A percentile compares a stretch with the other conserved stretches of the same genome.
Conservation (phyloP, 2,113 vertebrate genomes). For the Acrocephalus kingi region DNA sequence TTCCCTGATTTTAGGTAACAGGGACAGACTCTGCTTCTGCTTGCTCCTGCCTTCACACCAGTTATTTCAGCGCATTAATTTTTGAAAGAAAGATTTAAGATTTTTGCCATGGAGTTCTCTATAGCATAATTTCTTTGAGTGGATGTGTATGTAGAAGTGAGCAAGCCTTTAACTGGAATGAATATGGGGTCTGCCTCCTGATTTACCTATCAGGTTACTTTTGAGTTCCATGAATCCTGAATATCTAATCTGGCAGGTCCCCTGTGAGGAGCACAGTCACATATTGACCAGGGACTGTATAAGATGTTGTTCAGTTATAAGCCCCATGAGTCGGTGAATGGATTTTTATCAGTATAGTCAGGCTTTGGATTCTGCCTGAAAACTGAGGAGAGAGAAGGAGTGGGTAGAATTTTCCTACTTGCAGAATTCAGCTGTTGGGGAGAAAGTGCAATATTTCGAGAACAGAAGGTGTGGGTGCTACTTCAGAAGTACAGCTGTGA, state of each 20-base stretch:
- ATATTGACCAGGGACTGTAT: neutral
- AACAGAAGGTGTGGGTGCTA: conserved; percentile 11
- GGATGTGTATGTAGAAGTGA: neutral
- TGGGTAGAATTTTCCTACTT: neutral
- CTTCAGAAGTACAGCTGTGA: conserved; percentile 8
- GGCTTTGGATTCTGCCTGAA: neutral
- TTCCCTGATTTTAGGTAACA: neutral
- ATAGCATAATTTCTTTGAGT: neutral
- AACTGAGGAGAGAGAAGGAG: neutral
- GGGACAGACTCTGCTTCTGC: neutral
- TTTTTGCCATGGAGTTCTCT: neutral
- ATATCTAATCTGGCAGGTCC: neutral
- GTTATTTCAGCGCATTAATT: neutral
- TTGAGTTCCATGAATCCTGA: neutral
- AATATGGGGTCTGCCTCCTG: neutral
- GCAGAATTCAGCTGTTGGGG: neutral
- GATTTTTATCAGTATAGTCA: neutral
- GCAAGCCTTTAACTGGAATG: neutral
- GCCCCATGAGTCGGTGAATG: neutral
- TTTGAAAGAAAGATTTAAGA: neutral
- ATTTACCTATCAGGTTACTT: neutral
- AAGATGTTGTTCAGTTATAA: neutral
- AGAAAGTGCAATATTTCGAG: conserved; percentile 3
- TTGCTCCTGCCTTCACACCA: neutral
- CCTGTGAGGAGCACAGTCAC: neutral